Evolutionary conservation across 2,888 invertebrate species (phyloP), one percentile per base, ranked within the genome.

Genomic region (Balanococcus diminutus): DNA sequence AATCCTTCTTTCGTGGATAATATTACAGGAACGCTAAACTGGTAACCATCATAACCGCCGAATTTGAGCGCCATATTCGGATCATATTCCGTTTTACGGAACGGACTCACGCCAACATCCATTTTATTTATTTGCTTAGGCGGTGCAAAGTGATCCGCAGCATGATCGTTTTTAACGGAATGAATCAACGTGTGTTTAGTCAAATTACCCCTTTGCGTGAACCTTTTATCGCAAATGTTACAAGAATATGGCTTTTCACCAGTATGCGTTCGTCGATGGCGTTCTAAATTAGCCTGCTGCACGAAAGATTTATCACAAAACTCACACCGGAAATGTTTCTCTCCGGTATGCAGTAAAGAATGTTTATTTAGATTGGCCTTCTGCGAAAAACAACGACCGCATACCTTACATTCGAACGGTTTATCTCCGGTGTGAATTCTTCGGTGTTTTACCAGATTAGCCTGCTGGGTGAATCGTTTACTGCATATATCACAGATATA

Each of bases 401-500:
- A 89, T 14, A 88, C 87, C 51, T 88, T 88, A 87, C 89, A 89
- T 32, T 87, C 87, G 84, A 88, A 89, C 6, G 89, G 89, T 56
- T 89, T 87, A 81, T 89, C 89, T 25, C 88, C 88, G 14, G 88
- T 88, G 56, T 88, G 88, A 67, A 88, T 87, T 9, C 88, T 86
- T 11, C 87, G 86, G 84, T 88, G 88, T 81, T 88, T 88, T 16
- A 87, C 86, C 2, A 88, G 86, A 82, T 88, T 88, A 8, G 88
- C 88, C 56, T 88, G 88, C 72, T 88, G 88, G 2, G 88, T 87
- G 86, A 88, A 88, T 14, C 88, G 86, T 79, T 88, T 88, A 28
- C 84, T 82, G 79, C 88, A 88, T 1, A 87, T 82, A 11, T 86
- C 72, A 86, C 88, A 88, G 6, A 86, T 84, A 85, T 87, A 88